Conservation (phyloP, 2,113 vertebrate genomes). For the Chaetorhynchus papuensis region DNA sequence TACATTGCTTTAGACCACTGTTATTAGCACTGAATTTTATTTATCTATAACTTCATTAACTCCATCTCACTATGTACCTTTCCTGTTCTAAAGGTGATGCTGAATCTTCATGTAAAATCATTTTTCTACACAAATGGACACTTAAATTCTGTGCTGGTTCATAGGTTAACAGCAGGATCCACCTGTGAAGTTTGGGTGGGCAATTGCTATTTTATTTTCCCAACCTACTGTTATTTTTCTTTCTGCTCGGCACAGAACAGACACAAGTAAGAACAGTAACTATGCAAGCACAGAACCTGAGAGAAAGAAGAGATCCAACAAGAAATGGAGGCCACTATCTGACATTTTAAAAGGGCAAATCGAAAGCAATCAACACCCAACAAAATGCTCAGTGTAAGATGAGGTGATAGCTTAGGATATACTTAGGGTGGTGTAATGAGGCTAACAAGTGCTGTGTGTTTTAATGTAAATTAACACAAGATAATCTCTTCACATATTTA, state of each 20-base stretch:
- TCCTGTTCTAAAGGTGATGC: neutral
- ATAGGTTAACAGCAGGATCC: neutral
- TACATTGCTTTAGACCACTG: neutral
- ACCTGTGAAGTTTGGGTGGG: neutral
- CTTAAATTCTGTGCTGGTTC: neutral
- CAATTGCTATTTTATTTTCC: neutral
- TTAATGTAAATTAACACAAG: constrained; percentile 67
- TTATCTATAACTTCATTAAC: neutral
- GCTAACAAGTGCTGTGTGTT: constrained; percentile 62
- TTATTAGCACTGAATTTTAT: neutral
- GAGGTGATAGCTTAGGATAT: constrained; percentile 46
- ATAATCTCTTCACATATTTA: constrained; percentile 69
- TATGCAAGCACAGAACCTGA: neutral
- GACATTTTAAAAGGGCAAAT: constrained; percentile 71
- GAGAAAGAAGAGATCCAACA: constrained; percentile 5
- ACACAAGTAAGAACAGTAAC: neutral
- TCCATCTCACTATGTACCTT: neutral
- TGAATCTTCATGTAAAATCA: neutral
- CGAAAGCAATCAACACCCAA: constrained; percentile 62
- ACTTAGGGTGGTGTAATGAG: constrained; percentile 48
- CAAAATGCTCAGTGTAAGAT: constrained; percentile 27
- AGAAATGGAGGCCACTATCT: constrained; percentile 39
- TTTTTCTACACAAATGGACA: neutral
- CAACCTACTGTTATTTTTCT: neutral
- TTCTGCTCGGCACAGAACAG: neutral